These are phyloP conservation scores for Porites rus DNA, from an alignment of 92 coral and sea anemone genomes.

Conservation along the genomic window DNA sequence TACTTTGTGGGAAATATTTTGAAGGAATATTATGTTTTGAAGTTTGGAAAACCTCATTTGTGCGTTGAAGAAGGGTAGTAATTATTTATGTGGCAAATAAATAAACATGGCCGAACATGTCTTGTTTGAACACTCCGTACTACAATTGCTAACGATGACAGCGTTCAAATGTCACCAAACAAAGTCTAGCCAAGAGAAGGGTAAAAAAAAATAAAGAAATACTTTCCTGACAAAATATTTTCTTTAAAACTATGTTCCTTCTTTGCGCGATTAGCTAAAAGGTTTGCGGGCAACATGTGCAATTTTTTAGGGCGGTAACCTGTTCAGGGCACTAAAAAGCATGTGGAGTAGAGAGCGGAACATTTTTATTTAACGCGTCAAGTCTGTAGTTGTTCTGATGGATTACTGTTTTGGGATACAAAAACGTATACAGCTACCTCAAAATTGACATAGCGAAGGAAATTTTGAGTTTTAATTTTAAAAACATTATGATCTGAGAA, in stretches of 20 bases:
- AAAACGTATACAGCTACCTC: not conserved
- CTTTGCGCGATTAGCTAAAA: not conserved
- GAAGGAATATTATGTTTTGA: not conserved
- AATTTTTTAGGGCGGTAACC: conserved; percentile 25
- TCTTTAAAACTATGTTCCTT: not conserved
- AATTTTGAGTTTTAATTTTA: conserved; percentile 28
- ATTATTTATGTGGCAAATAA: conserved; percentile 40
- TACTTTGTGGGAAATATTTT: not conserved
- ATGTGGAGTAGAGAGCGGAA: not conserved
- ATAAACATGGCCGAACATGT: conserved; percentile 49
- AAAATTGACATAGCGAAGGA: conserved; percentile 20
- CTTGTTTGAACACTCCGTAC: conserved; percentile 31
- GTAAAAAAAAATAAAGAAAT: not conserved
- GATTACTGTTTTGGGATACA: not conserved
- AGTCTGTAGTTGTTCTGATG: not conserved
- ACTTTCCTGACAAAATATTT: not conserved
- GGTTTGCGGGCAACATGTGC: not conserved
- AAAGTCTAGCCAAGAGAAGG: not conserved
- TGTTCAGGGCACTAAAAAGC: not conserved
- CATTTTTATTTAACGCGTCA: no score
- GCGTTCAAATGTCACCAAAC: conserved; percentile 17
- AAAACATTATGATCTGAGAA: conserved; percentile 50
- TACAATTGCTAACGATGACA: conserved; percentile 36
- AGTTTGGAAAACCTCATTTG: conserved; percentile 30
- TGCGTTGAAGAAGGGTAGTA: conserved; percentile 27